These are phyloP conservation scores for Neomorphus geoffroyi DNA, from an alignment of 2,797 vertebrate species.

Conservation along the genomic window DNA sequence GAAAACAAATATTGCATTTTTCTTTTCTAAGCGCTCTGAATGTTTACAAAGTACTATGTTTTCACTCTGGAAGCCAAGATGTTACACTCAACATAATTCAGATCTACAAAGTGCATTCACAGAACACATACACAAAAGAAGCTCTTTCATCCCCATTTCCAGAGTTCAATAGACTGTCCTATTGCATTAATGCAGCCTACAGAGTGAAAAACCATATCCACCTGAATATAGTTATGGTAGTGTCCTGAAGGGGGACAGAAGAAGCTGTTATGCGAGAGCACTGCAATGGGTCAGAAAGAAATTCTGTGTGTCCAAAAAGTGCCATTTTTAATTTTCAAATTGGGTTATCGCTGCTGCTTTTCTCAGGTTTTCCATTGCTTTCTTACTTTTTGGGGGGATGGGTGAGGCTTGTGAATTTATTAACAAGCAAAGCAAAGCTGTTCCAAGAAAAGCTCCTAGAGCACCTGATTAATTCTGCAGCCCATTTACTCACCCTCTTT, in stretches of 20 bases:
- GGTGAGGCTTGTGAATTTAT: neutral
- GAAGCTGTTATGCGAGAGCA: neutral
- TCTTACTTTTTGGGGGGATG: neutral
- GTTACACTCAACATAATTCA: neutral
- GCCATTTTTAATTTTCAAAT: neutral
- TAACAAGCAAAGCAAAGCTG: neutral
- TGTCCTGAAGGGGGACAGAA: neutral
- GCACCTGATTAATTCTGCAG: neutral
- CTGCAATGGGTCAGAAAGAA: neutral
- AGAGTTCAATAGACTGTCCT: neutral
- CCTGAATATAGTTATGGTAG: neutral
- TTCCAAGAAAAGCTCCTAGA: neutral
- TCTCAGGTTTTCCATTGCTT: neutral
- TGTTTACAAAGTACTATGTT: neutral
- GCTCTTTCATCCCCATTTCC: neutral
- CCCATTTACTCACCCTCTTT: neutral
- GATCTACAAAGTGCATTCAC: neutral
- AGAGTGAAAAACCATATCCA: neutral
- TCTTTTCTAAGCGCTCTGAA: neutral
- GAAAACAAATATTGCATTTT: neutral
- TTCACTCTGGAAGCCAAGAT: neutral
- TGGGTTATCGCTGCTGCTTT: neutral
- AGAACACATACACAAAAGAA: neutral
- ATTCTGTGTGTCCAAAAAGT: neutral
- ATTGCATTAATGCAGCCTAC: neutral